Base-by-base conservation (phyloP, 2,113 vertebrate species). In the Garra rufa region DNA sequence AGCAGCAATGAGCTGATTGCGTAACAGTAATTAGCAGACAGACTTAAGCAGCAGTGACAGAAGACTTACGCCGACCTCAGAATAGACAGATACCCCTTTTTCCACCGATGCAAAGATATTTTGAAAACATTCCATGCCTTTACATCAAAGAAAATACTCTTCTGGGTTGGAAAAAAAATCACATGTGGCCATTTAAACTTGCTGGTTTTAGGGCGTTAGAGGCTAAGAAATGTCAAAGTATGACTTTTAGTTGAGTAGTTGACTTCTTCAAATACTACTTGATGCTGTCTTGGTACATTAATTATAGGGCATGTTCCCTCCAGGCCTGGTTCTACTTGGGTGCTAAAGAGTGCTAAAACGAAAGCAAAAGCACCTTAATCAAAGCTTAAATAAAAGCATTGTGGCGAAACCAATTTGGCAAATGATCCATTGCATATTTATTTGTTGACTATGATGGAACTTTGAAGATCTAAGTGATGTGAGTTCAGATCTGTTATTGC, bases 1-100 rank as follows among this genome's bases (percentile, higher is more conserved):
- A 67, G 59, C 57, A 26, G 76, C 34, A 30, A 44, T 63, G 17
- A 76, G 69, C 69, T 26, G 43, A 76, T 83, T 86, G 28, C 21
- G 30, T 76, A 48, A 81, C 30, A 59, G 59, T 67, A 65, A 84
- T 88, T 86, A 84, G 63, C 59, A 63, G 34, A 34, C 78, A 30
- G 61, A 81, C 26, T 67, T 81, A 28, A 76, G 28, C 55, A 65
- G 71, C 41, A 76, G 14, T 76, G 82, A 71, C 73, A 65, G 55
- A 41, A 11, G 78, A 43, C 78, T 50, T 44, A 61, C 13, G 4
- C 8, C 2, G 38, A 77, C 52, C 55, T 61, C 14, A 79, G 24
- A 43, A 6, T 4, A 79, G n/a, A 61, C n/a, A 26, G 76, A 79
- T 10, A 63, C 55, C 76, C 9, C 28, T 28, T 78, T n/a, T 63